Evolutionary conservation across 2,797 vertebrate genomes (phyloP), one percentile per base, ranked within the genome.

Genomic region (Phoxinus dragarum): DNA sequence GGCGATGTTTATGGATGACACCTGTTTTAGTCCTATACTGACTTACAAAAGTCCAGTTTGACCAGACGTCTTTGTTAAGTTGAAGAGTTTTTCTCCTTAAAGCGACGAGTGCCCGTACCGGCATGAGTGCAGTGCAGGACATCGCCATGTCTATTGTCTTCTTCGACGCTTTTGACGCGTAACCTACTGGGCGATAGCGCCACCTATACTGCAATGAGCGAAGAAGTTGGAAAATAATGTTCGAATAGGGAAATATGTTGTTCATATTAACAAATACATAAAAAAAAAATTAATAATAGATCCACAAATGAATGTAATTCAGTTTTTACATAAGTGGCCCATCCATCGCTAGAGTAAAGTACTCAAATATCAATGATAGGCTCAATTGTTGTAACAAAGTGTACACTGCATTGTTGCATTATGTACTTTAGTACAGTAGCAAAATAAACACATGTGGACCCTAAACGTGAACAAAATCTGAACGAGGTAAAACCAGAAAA

Each of bases 131-230:
- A 2, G 34, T 52, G 52, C 93, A 86, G 92, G 89, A 88, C 61
- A 90, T 82, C 93, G 95, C 95, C 95, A 96, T 96, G 81, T 94
- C 94, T 89, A n/a, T 14, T 12, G 34, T 54, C 72, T 84, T 76
- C 72, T 64, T 61, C 69, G 27, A 1, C 69, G 31, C 72, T 75
- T 49, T 49, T 49, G 9, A 27, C 42, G 44, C 14, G 14, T 52
- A 8, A 3, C 9, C 8, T 6, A 3, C 19, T 3, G 7, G 7
- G 10, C 27, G 31, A 12, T 11, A 19, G 42, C 81, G 81, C 31
- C 72, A 7, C 72, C 81, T 36, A 8, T 14, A 9, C 31, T 9
- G 17, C 0, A 16, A 7, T 6, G 31, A 27, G 61, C 61, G 27
- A 66, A 7, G 23, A 59, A 17, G 64, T 31, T 17, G 14, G 4